Conservation (phyloP, 1,140 invertebrate species). For the Matsumurasca onukii region DNA sequence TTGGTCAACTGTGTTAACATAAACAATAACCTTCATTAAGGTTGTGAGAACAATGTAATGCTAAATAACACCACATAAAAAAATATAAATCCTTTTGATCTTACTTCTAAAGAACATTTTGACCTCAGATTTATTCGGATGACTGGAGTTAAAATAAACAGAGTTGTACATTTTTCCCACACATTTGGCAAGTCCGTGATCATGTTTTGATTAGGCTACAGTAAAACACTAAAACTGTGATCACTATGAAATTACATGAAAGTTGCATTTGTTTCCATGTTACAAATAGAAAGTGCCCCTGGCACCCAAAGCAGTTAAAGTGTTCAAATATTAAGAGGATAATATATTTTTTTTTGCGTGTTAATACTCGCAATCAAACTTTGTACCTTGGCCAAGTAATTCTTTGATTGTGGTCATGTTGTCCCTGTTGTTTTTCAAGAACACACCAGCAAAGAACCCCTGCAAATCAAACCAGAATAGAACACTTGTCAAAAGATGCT, state of each 20-base stretch:
- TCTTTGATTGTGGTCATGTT: constrained; percentile 19
- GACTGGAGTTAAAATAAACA: too few species aligned
- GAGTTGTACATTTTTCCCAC: too few species aligned
- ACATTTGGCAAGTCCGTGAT: background rate
- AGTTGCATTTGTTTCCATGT: background rate
- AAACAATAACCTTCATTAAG: too few species aligned
- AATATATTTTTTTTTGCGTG: too few species aligned
- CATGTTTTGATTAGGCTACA: background rate
- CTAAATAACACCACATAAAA: too few species aligned
- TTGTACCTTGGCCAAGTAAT: constrained; percentile 8
- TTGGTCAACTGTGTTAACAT: background rate
- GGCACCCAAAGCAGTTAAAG: too few species aligned
- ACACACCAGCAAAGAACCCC: constrained; percentile 11
- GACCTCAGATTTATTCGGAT: too few species aligned
- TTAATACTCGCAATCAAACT: background rate
- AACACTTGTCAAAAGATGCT: too few species aligned
- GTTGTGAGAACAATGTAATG: too few species aligned
- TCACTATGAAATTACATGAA: background rate
- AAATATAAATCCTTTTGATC: too few species aligned
- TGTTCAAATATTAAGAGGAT: background rate
- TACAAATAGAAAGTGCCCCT: background rate
- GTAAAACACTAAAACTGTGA: background rate
- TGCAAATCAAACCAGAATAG: background rate
- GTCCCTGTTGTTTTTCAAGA: constrained; percentile 2
- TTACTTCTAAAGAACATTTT: too few species aligned